A percentile compares a stretch with the other conserved stretches of the same genome.
phyloP scores from a whole-genome alignment of 1,140 invertebrate species.

The Conus betulinus region DNA sequence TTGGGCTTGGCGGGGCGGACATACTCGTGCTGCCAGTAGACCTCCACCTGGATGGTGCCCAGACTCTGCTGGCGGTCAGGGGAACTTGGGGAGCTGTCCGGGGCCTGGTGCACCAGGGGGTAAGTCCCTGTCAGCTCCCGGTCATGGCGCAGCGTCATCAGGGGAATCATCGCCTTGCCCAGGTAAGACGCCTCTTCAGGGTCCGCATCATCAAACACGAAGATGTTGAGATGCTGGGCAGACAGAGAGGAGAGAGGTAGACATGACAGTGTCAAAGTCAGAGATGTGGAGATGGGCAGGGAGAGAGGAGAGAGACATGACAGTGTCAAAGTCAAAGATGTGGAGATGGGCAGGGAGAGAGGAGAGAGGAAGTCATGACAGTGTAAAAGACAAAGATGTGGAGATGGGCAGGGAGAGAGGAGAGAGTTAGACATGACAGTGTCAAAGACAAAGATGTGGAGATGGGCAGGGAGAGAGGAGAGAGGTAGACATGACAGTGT shows the following conservation, averaged over 20 bases:
- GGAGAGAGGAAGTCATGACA: too few relatives aligned
- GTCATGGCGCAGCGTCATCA: slow-evolving; percentile 74
- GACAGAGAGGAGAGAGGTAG: neutral
- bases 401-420: too few relatives aligned
- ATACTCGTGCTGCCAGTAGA: slow-evolving; percentile 76
- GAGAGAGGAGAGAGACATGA: too few relatives aligned
- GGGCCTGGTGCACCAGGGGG: slow-evolving; percentile 66
- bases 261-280: slow-evolving; percentile 71
- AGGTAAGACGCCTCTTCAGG: slow-evolving; percentile 74
- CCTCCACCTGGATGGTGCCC: slow-evolving; percentile 73
- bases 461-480: too few relatives aligned
- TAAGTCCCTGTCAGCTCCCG: slow-evolving; percentile 74
- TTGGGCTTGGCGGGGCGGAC: slow-evolving; percentile 44
- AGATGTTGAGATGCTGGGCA: slow-evolving; percentile 73
- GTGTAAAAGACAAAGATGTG: too few relatives aligned
- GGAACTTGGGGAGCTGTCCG: slow-evolving; percentile 44
- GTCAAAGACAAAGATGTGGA: too few relatives aligned
- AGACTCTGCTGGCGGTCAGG: slow-evolving; percentile 44
- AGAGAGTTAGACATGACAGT: too few relatives aligned
- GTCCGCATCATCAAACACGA: slow-evolving; percentile 77
- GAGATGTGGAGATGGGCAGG: slow-evolving; percentile 71
- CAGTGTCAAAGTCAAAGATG: too few relatives aligned
- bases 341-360: too few relatives aligned
- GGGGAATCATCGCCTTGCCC: slow-evolving; percentile 73
- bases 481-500: too few relatives aligned